Evolutionary conservation across 2,113 vertebrate species (phyloP).

Genomic region (Trachemys scripta): DNA sequence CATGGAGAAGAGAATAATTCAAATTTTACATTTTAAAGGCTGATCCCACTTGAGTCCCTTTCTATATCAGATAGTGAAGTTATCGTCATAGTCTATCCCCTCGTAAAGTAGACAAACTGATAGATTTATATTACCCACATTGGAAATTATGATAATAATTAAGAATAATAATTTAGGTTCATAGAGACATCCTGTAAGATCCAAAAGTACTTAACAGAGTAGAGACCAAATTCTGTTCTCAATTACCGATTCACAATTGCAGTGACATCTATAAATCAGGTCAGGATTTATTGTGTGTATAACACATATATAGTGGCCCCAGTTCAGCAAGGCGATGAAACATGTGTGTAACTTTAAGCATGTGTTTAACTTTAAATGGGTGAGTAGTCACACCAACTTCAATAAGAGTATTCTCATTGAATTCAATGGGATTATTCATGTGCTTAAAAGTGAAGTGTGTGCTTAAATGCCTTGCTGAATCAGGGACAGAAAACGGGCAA

Average conservation of each 20-base stretch:
- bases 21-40: conserved; percentile 55
- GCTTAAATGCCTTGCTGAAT: background rate
- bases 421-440: background rate
- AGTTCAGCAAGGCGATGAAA: background rate
- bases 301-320: background rate
- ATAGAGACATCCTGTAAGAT: background rate
- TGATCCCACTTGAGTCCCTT: conserved; percentile 18
- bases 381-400: background rate
- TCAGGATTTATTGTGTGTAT: background rate
- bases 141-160: conserved; percentile 23
- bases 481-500: background rate
- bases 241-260: background rate
- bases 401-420: background rate
- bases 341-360: background rate
- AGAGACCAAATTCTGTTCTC: background rate
- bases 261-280: background rate
- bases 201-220: background rate
- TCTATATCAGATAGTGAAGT: conserved; percentile 24
- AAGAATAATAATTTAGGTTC: background rate
- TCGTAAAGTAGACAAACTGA: background rate
- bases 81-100: background rate
- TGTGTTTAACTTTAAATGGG: background rate
- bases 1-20: conserved; percentile 19
- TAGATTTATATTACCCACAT: conserved; percentile 30
- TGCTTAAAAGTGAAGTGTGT: fast-evolving